These are phyloP conservation scores for Mylabris sibirica DNA, from an alignment of 2,888 invertebrate genomes.

Conservation along the genomic window DNA sequence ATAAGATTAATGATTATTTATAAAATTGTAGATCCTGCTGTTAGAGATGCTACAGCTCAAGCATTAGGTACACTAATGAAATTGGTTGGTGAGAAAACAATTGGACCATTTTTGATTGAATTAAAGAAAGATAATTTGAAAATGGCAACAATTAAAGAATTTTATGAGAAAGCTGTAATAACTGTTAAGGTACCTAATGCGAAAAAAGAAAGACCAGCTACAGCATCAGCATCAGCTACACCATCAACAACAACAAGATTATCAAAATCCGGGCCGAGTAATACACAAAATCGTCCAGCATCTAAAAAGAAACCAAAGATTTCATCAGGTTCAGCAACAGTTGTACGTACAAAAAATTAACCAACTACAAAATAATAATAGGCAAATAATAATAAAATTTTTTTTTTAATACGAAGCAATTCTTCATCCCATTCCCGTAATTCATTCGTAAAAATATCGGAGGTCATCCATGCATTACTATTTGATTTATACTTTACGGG, in stretches of 20 bases:
- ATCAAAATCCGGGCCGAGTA: slow-evolving; percentile 22
- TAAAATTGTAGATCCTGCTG: slow-evolving; percentile 74
- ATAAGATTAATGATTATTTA: slow-evolving; percentile 1
- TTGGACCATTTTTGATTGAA: slow-evolving; percentile 86
- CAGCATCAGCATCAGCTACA: slow-evolving; percentile 59
- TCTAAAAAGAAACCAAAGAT: slow-evolving; percentile 46
- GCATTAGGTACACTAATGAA: slow-evolving; percentile 95
- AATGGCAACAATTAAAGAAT: slow-evolving; percentile 93
- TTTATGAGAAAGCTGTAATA: slow-evolving; percentile 90
- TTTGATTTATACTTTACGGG: too few relatives aligned
- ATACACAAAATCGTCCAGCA: slow-evolving; percentile 14
- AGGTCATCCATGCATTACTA: too few relatives aligned
- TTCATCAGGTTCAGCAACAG: slow-evolving; percentile 47
- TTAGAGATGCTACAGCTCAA: slow-evolving; percentile 91
- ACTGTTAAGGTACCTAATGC: slow-evolving; percentile 74
- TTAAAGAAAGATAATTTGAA: slow-evolving; percentile 91
- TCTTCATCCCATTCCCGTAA: too few relatives aligned
- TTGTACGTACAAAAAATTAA: slow-evolving; percentile 49
- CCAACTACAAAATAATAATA: slow-evolving; percentile 36
- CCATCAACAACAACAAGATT: slow-evolving; percentile 17
- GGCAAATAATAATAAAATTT: too few relatives aligned
- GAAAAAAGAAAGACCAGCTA: slow-evolving; percentile 68
- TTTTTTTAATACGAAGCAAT: too few relatives aligned
- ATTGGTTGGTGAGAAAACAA: slow-evolving; percentile 89
- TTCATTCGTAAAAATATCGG: slow-evolving; percentile 67